Evolutionary conservation across 2,888 invertebrate species (phyloP), one percentile per base, ranked within the genome.

Genomic region (Dysmachus trigonus): DNA sequence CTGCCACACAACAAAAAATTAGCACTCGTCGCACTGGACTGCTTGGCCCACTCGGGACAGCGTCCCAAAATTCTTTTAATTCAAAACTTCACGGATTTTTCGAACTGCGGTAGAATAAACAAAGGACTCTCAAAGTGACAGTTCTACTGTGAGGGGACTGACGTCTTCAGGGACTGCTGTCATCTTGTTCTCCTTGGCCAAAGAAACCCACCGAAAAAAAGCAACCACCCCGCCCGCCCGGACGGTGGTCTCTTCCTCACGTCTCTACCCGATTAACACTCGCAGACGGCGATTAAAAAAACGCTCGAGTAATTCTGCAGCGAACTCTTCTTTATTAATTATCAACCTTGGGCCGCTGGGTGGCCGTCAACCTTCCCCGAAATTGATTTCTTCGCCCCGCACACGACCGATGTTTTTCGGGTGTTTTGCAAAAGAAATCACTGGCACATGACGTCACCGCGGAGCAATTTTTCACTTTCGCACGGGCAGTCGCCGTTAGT

Each of bases 321-420:
- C 6, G 18, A 71, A 10, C 38, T 10, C 38, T 41, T 41, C 15
- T 41, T 41, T 15, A 13, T 33, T 73, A 47, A 47, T 73, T 73
- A 41, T 77, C 47, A 81, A 81, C 81, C 81, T 81, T 81, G 81
- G 47, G 47, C n/a, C 47, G n/a, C 18, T 41, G 38, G 27, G 22
- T 81, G 62, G 62, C 81, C 81, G 81, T 83, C 83, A 83, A 83
- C 83, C 83, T 83, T 71, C 72, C 71, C 72, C 38, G 41, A 83
- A 83, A 83, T 83, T 83, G 83, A 83, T 83, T 83, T 83, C 83
- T 83, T 72, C n/a, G n/a, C 72, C 33, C 30, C 35, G 62, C 82
- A 22, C 18, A 71, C 35, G 38, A 18, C 41, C 71, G 31, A 71
- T 82, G 82, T 82, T 82, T 82, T 35, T 13, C 33, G 15, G n/a